A percentile compares a stretch with the other conserved stretches of the same genome.
phyloP scores from a whole-genome alignment of 2,888 invertebrate genomes.

The Diplolepis rosae region DNA sequence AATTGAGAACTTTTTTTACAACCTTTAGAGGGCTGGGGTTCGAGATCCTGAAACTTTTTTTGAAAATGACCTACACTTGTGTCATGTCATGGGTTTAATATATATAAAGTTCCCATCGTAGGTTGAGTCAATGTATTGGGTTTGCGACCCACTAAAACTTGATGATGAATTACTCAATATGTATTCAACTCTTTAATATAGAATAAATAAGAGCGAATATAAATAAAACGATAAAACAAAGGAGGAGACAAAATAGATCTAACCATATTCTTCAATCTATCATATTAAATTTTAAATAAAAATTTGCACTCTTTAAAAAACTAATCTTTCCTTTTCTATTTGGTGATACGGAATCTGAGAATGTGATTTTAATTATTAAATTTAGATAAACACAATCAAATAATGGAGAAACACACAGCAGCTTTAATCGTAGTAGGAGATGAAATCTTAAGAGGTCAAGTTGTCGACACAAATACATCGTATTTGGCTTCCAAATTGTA shows the following conservation, averaged over 20 bases:
- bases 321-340: background rate
- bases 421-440: conserved; percentile 78
- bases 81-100: too few relatives aligned
- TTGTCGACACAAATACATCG: conserved; percentile 78
- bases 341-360: background rate
- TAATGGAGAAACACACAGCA: conserved; percentile 59
- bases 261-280: too few relatives aligned
- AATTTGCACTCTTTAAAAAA: background rate
- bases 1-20: background rate
- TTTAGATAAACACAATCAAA: background rate
- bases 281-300: background rate
- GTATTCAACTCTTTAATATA: too few relatives aligned
- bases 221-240: background rate
- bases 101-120: too few relatives aligned
- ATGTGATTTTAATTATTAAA: background rate
- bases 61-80: too few relatives aligned
- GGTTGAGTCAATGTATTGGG: too few relatives aligned
- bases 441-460: conserved; percentile 81
- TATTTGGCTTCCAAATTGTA: conserved; percentile 64
- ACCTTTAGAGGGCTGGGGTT: too few relatives aligned
- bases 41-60: too few relatives aligned
- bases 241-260: background rate
- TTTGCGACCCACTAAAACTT: too few relatives aligned
- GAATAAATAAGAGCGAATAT: too few relatives aligned
- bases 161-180: too few relatives aligned